Evolutionary conservation across 2,797 vertebrate species (phyloP), one percentile per base, ranked within the genome.

Genomic region (Enteromius trimaculatus): DNA sequence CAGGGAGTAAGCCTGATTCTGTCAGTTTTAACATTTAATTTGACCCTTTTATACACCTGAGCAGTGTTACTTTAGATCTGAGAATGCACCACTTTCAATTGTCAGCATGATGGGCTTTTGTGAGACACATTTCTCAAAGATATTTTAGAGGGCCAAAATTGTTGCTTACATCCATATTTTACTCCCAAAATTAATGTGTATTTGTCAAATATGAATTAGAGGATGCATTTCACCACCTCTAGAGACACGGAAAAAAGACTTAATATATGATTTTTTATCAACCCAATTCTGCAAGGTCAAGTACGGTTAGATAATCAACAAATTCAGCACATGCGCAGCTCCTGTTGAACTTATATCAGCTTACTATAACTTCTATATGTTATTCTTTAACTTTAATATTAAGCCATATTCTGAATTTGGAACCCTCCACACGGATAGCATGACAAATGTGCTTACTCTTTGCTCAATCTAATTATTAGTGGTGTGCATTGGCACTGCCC

Each of bases 121-220:
- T 29, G 60, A 62, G 11, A 13, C 26, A 62, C 13, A 62, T 62
- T 44, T 13, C 10, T 31, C 23, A 62, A 77, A 77, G 17, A 8
- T 17, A 11, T 58, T 77, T 16, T 26, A 13, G 31, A 26, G 53
- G n/a, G 14, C 23, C 42, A 26, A 4, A 69, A 42, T 42, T n/a
- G 9, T 58, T n/a, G 13, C 65, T 68, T 65, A 68, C 17, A 66
- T 77, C 58, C 31, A 42, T 74, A 42, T 71, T 83, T 55, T 34
- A 68, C 29, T 29, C 13, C 65, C 65, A 21, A 77, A n/a, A 77
- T 39, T 26, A 1, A 1, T 23, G 75, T 77, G 77, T 81, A 80
- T 83, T 75, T 80, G 85, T 64, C 77, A 81, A 66, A 72, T n/a
- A 34, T 77, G 10, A 58, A 55, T 68, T 47, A 55, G 39, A 31